These are phyloP conservation scores for Drosophila repletoides DNA, from an alignment of 1,140 invertebrate species.

Conservation along the genomic window DNA sequence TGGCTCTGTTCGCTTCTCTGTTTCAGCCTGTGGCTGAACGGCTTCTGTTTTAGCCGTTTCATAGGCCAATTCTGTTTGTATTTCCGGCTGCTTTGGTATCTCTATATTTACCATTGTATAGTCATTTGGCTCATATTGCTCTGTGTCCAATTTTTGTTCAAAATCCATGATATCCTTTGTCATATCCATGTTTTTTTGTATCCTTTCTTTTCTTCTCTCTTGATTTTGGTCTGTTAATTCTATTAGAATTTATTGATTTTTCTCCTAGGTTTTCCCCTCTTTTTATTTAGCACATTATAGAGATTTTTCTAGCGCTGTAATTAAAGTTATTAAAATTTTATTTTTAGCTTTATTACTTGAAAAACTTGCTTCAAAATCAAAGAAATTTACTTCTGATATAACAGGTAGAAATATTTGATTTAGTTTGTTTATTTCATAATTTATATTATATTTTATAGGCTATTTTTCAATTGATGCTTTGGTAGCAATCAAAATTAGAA, in stretches of 20 bases:
- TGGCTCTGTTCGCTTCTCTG: background rate
- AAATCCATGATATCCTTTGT: conserved; percentile 78
- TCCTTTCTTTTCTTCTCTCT: background rate
- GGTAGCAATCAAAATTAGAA: no score
- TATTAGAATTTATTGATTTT: background rate
- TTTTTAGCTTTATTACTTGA: no score
- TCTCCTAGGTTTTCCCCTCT: background rate
- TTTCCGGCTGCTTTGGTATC: conserved; percentile 34
- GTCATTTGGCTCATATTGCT: conserved; percentile 57
- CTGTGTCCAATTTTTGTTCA: conserved; percentile 60
- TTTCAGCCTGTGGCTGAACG: background rate
- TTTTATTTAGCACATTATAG: conserved; percentile 46
- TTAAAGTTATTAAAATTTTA: no score
- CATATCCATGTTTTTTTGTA: conserved; percentile 64
- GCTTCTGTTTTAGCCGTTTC: conserved; percentile 8
- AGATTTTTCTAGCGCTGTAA: no score
- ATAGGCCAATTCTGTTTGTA: conserved; percentile 9
- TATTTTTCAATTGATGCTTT: no score
- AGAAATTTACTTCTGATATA: no score
- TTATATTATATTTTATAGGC: no score
- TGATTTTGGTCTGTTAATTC: background rate
- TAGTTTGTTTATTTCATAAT: no score
- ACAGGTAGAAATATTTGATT: no score
- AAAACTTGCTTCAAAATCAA: no score
- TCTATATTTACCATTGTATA: conserved; percentile 49